Base-by-base conservation (phyloP, 2,797 vertebrate species). In the Psittacula derbiana region DNA sequence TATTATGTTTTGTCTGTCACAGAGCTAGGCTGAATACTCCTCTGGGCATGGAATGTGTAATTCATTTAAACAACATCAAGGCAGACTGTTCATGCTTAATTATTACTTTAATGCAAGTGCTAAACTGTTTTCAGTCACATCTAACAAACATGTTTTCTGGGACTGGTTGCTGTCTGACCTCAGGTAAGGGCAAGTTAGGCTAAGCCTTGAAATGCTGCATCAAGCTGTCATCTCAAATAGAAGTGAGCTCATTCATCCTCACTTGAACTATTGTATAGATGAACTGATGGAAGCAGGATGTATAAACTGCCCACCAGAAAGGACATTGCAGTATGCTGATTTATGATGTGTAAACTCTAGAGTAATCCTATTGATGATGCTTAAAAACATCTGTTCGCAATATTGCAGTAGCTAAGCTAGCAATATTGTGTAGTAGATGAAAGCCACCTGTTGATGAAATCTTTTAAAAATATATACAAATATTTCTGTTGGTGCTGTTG, bases 141-240 rank as follows among this genome's bases (percentile, higher is more conserved):
- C 88, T 89, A 87, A 95, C 94, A 93, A 95, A 94, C 86, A 88
- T 96, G 94, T 95, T 95, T 94, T 94, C 94, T 91, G 91, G 78
- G 53, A 85, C 92, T 94, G 74, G 70, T 96, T 97, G 86, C 73
- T 94, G 85, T 80, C 60, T 93, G 95, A 95, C 95, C 95, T 96
- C 86, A 40, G 87, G 12, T 47, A 71, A 97, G 97, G 97, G 96
- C 97, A 97, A 92, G 79, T 95, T 95, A 91, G 97, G 97, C 81
- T 92, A 97, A 93, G 96, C 93, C 96, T 96, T 95, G 91, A 97
- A 97, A 94, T 93, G 74, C 96, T 97, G 76, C 92, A 95, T 96
- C 95, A 95, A 80, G 87, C 91, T 92, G 85, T 95, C 95, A 53
- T 66, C 80, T 57, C 69, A 79, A 91, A 97, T 95, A 91, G 91